These are phyloP conservation scores for Drosophila lacicola DNA, from an alignment of 2,888 invertebrate genomes.

Conservation along the genomic window DNA sequence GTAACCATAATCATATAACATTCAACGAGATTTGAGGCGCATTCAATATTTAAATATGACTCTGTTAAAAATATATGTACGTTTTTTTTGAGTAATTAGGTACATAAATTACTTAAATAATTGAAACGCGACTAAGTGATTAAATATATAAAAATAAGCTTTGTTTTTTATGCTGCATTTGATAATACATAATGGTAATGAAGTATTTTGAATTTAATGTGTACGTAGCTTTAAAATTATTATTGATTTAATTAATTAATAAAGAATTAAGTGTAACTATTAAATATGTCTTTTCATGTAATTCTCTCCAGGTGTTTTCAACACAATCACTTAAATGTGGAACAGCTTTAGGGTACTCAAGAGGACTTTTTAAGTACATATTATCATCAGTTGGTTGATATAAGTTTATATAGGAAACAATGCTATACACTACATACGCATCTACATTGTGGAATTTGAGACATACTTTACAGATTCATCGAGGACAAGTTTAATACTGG, in stretches of 20 bases:
- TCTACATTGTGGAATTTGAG: slow-evolving; percentile 22
- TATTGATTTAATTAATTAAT: slow-evolving; percentile 47
- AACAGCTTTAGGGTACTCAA: slow-evolving; percentile 51
- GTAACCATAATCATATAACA: slow-evolving; percentile 65
- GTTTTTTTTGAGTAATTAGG: slow-evolving; percentile 29
- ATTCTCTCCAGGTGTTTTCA: slow-evolving; percentile 78
- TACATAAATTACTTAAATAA: slow-evolving; percentile 41
- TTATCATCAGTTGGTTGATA: slow-evolving; percentile 35
- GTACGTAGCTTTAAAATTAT: slow-evolving; percentile 52
- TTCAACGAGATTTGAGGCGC: slow-evolving; percentile 34
- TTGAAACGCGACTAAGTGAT: slow-evolving; percentile 48
- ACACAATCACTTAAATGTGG: slow-evolving; percentile 78
- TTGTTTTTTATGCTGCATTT: slow-evolving; percentile 30
- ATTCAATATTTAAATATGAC: slow-evolving; percentile 32
- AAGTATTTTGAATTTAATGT: slow-evolving; percentile 46
- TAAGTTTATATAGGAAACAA: slow-evolving; percentile 34
- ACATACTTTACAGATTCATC: slow-evolving; percentile 22
- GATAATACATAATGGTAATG: slow-evolving; percentile 72
- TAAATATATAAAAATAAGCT: slow-evolving; percentile 42
- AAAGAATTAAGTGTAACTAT: slow-evolving; percentile 61
- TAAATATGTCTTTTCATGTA: slow-evolving; percentile 72
- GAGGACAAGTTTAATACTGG: slow-evolving; percentile 63
- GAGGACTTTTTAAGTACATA: slow-evolving; percentile 53
- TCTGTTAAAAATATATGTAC: slow-evolving; percentile 44
- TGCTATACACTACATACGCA: slow-evolving; percentile 18